Evolutionary conservation across 2,797 vertebrate genomes (phyloP).

Genomic region (Chelon labrosus): DNA sequence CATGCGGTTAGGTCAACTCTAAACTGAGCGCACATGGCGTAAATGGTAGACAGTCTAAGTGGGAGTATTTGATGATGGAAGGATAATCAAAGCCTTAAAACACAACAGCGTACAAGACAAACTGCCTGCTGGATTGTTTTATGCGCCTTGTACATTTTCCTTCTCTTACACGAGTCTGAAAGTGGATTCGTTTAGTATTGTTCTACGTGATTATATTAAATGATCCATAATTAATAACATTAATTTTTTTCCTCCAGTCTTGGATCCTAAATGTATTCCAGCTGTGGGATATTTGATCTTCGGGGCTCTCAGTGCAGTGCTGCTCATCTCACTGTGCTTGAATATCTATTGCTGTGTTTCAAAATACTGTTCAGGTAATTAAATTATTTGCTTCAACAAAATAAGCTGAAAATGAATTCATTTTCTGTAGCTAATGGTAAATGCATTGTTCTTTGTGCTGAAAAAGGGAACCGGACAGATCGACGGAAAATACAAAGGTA

Average conservation of each 20-base stretch:
- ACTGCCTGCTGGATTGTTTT: no score
- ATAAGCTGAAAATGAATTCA: background rate
- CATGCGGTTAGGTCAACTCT: no score
- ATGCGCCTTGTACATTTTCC: background rate
- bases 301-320: background rate
- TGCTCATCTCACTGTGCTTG: slow-evolving; percentile 66
- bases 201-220: background rate
- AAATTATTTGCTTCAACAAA: slow-evolving; percentile 1
- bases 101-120: no score
- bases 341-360: slow-evolving; percentile 71
- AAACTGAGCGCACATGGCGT: no score
- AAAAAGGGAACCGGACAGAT: slow-evolving; percentile 59
- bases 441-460: slow-evolving; percentile 26
- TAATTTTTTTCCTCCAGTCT: background rate
- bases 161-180: background rate
- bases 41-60: no score
- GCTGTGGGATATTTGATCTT: rapidly evolving
- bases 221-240: background rate
- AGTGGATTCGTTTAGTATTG: background rate
- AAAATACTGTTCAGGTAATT: slow-evolving; percentile 73
- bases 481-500: slow-evolving; percentile 62
- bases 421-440: slow-evolving; percentile 3
- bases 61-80: no score
- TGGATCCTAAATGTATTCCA: rapidly evolving
- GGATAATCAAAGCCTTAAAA: no score